Evolutionary conservation across 35 echinoderm and acorn worm species (phyloP), one percentile per base, ranked within the genome.

Genomic region (Amphiura filiformis): DNA sequence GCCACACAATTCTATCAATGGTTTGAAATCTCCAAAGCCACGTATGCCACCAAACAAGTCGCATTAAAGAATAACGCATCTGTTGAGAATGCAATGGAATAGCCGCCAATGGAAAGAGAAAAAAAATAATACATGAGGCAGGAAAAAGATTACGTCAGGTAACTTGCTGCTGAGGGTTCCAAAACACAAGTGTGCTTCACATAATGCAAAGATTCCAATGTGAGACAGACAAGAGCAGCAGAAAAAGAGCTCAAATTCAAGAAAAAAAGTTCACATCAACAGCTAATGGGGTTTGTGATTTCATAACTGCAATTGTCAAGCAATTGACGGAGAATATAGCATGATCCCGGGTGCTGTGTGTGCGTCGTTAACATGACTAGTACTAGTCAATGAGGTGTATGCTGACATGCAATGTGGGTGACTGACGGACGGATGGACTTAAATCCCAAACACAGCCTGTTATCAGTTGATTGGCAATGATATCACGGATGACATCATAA

Each of bases 21-120:
- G 61, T n/a, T 70, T n/a, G n/a, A 70, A 70, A 70, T 70, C 61
- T 70, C 61, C 61, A 70, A 26, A 70, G 61, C 61, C 61, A 70
- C 61, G 17, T 17, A 9, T 70, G 61, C 9, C 44, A 18, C 26
- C 7, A 70, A 70, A 70, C 11, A 26, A 18, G 7, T 26, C 9
- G 28, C 44, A 70, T 2, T 2, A 70, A 30, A 70, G 61, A 30
- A n/a, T n/a, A 70, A 26, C 11, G 28, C 61, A 26, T 70, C 41
- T 47, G 41, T 17, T 47, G 41, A 47, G 41, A n/a, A n/a, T n/a
- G n/a, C n/a, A n/a, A 47, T 47, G 41, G 17, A 47, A 47, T 47
- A 47, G 41, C 41, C 41, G 41, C 41, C n/a, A n/a, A n/a, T n/a
- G n/a, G n/a, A n/a, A n/a, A n/a, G n/a, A n/a, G n/a, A n/a, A n/a